Conservation (phyloP, 2,888 invertebrate genomes). For the Zaprionus bogoriensis region DNA sequence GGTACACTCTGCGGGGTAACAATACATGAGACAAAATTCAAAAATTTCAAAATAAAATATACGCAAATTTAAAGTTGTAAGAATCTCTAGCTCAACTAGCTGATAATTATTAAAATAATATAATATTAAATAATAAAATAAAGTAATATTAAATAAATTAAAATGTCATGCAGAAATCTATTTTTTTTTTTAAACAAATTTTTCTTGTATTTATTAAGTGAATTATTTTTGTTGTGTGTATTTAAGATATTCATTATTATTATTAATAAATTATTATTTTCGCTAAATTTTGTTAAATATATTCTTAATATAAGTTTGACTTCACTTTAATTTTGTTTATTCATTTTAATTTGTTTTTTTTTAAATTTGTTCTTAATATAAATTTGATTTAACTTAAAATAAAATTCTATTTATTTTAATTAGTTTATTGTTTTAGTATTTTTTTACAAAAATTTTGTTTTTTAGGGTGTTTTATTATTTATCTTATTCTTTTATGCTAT, state of each 20-base stretch:
- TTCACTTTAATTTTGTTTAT: neutral
- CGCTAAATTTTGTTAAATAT: neutral
- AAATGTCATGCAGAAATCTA: too few relatives aligned
- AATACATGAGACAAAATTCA: neutral
- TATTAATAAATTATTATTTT: neutral
- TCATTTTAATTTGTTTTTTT: neutral
- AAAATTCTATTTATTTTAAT: neutral
- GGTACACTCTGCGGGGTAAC: constrained; percentile 9
- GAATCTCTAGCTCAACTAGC: too few relatives aligned
- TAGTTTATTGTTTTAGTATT: neutral
- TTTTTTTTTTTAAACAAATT: too few relatives aligned
- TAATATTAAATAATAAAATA: too few relatives aligned
- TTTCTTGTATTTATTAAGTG: too few relatives aligned
- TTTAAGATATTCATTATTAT: neutral
- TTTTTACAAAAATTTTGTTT: too few relatives aligned
- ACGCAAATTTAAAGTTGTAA: too few relatives aligned
- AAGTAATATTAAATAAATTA: neutral
- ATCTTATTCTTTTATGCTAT: neutral
- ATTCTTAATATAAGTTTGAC: neutral
- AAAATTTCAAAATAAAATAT: neutral
- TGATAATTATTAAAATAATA: too few relatives aligned
- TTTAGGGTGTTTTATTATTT: neutral
- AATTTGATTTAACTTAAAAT: neutral
- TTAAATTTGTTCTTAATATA: neutral
- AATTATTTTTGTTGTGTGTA: neutral